These are phyloP conservation scores for Capromys pilorides DNA, from an alignment of 2,797 vertebrate species.

Conservation along the genomic window DNA sequence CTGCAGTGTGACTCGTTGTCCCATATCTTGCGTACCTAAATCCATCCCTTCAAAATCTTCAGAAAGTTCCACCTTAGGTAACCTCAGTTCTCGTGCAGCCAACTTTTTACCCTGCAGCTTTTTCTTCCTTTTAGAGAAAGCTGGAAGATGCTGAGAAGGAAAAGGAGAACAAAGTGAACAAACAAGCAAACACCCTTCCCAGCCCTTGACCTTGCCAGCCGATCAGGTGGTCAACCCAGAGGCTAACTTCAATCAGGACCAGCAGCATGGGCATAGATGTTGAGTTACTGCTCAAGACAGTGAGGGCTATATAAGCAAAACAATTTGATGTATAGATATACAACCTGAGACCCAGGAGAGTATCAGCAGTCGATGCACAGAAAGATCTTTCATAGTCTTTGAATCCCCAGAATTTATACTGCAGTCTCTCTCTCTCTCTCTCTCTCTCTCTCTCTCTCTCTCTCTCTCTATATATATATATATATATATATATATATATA, in stretches of 20 bases:
- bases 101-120: fast-evolving
- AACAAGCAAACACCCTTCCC: background rate
- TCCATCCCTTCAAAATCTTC: background rate
- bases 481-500: too few species aligned
- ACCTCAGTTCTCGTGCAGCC: fast-evolving
- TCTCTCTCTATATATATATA: too few species aligned
- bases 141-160: background rate
- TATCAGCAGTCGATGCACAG: background rate
- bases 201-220: background rate
- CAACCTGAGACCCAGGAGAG: background rate
- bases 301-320: background rate
- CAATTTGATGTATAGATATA: background rate
- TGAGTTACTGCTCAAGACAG: background rate
- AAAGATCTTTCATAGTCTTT: background rate
- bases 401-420: background rate
- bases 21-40: background rate
- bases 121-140: background rate
- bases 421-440: too few species aligned
- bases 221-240: background rate
- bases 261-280: background rate
- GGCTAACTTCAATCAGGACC: background rate
- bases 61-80: fast-evolving
- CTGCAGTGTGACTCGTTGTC: fast-evolving
- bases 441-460: too few species aligned
- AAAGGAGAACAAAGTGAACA: background rate